These are phyloP conservation scores for Sinocyclocheilus anophthalmus DNA, from an alignment of 2,113 vertebrate genomes.

Conservation along the genomic window DNA sequence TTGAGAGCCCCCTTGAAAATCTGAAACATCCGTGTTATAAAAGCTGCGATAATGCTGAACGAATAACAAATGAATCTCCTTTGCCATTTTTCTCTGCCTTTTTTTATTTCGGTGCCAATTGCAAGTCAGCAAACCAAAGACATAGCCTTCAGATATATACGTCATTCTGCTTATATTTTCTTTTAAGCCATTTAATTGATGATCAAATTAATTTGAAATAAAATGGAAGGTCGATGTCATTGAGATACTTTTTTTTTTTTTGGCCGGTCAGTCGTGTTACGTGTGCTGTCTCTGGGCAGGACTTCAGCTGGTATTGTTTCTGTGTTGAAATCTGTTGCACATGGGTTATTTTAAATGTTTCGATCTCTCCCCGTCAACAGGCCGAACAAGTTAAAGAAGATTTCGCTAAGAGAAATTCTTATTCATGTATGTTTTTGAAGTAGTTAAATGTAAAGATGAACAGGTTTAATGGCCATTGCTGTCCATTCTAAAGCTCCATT, in stretches of 20 bases:
- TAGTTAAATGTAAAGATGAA: neutral
- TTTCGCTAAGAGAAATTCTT: neutral
- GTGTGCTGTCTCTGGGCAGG: neutral
- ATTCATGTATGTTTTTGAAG: neutral
- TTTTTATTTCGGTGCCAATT: constrained; percentile 33
- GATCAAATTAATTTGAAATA: neutral
- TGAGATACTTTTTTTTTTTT: neutral
- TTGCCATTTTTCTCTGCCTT: neutral
- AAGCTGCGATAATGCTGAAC: constrained; percentile 2
- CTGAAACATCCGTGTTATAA: constrained; percentile 4
- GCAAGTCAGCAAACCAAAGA: constrained; percentile 47
- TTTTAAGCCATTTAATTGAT: neutral
- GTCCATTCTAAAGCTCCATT: neutral
- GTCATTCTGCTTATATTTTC: neutral
- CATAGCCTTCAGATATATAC: neutral
- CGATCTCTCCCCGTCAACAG: neutral
- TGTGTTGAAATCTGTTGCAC: constrained; percentile 8
- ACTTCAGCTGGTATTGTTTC: constrained; percentile 9
- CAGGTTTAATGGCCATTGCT: constrained; percentile 31
- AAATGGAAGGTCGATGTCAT: neutral
- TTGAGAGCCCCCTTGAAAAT: constrained; percentile 8
- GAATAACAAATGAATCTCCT: constrained; percentile 1
- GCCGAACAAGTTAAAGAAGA: neutral
- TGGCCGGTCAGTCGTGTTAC: neutral
- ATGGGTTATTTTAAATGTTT: constrained; percentile 13